Evolutionary conservation across 2,113 vertebrate species (phyloP), one percentile per base, ranked within the genome.

Genomic region (Anolis sagrei): DNA sequence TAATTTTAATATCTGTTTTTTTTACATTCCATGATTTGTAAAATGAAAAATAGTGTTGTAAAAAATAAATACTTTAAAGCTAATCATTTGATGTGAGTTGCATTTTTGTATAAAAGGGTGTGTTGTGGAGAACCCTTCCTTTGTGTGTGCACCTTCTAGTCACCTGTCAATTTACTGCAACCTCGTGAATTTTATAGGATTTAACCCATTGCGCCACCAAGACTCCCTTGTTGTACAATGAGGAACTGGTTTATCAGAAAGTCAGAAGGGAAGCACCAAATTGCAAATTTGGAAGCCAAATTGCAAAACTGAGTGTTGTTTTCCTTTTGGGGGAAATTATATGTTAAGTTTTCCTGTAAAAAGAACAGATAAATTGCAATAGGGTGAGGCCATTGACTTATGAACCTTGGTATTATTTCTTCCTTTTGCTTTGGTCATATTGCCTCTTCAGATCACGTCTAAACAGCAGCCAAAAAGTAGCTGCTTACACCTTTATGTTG

Each of bases 31-130:
- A 51, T 34, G 21, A 34, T 76, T n/a, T 76, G 18, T 29, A 32
- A 19, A 34, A 64, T 25, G 18, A 21, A 62, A 62, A 27, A 32
- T 44, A 76, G n/a, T n/a, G 44, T 32, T 76, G 18, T 4, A 14
- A 39, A 36, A 74, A 84, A 84, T 84, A 84, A 84, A 84, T 54
- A 68, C 68, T 81, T 77, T 68, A 34, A 84, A 68, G 16, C 29
- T 3, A 84, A 68, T 13, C 21, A 27, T 84, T 69, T 84, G 9
- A 13, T 51, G 23, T 77, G 7, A 49, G 7, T 2, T n/a, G 23
- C 36, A 64, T 68, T 44, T 64, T 79, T 64, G 39, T 44, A 44
- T 44, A 44, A 44, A 44, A 44, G 39, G 39, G 39, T 44, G 39
- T 44, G 39, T 44, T 44, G 39, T 44, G 39, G 39, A 44, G 39